Evolutionary conservation across 2,113 vertebrate genomes (phyloP), one percentile per base, ranked within the genome.

Genomic region (Cyprinodon variegatus): DNA sequence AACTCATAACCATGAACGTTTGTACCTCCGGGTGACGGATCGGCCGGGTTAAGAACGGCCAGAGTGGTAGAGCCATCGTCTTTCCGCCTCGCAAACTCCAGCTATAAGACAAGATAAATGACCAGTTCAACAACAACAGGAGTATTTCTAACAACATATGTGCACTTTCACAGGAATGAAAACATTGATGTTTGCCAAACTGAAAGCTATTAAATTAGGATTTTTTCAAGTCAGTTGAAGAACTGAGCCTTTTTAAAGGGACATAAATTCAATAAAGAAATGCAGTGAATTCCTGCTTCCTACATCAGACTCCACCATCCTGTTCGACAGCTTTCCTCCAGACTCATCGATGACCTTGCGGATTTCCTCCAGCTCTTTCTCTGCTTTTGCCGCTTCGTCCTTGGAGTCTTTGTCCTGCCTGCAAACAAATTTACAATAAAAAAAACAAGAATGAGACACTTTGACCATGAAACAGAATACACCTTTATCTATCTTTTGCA

Each of bases 1-100:
- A 29, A 29, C 29, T 29, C 29, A 29, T 29, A 29, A 29, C 29
- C 29, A 29, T 29, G 29, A 29, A 29, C 36, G 50, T 11, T 43
- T 85, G 61, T 86, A 99, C 97, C 98, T 90, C 96, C 97, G n/a
- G 90, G 91, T 29, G 89, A 73, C 0, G 94, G 94, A 69, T 98
- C 97, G 64, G 94, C 96, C 0, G 97, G 95, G 90, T 97, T 97
- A 40, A 98, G 94, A 77, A 99, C 94, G 37, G 95, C 97, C 72
- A 99, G 76, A 0, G 97, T 98, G 4, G 97, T 99, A 4, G 97
- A 97, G 41, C 98, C 98, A 77, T 99, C 97, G 22, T 94, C 83
- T 86, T 96, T 98, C 85, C 96, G 94, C 84, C 98, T 95, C 69
- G 93, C 94, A 93, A 99, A 98, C 81, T 96, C 96, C 86, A 97